These are phyloP conservation scores for Ciconia stormi DNA, from an alignment of 2,113 vertebrate species.

Conservation along the genomic window DNA sequence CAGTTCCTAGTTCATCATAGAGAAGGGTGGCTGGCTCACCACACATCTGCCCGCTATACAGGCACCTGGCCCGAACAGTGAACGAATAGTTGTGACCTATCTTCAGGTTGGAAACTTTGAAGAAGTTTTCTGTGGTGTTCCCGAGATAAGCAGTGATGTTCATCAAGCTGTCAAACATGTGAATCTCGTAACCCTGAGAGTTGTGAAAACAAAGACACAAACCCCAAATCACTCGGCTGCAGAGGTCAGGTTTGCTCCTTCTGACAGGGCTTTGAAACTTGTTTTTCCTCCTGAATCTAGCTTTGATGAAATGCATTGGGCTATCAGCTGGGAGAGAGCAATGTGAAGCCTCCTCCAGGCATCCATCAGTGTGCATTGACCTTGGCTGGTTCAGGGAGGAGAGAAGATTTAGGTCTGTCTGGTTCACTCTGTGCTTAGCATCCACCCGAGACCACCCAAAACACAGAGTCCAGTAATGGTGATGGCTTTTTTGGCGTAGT, in stretches of 20 bases:
- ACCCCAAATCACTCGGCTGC: background rate
- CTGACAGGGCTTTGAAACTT: background rate
- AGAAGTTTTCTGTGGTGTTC: conserved; percentile 93
- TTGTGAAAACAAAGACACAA: background rate
- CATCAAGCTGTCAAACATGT: conserved; percentile 85
- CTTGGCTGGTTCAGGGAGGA: background rate
- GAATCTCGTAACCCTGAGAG: conserved; percentile 91
- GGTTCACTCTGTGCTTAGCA: background rate
- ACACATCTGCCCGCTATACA: conserved; percentile 88
- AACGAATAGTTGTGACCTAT: conserved; percentile 93
- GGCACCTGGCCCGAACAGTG: conserved; percentile 88
- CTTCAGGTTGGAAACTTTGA: conserved; percentile 88
- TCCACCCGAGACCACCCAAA: background rate
- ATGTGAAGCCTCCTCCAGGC: background rate
- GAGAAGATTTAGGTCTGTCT: background rate
- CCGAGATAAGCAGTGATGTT: conserved; percentile 86
- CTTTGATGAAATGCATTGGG: background rate
- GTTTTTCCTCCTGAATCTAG: background rate
- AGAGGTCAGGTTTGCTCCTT: background rate
- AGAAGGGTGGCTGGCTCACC: conserved; percentile 88
- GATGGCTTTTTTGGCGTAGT: background rate
- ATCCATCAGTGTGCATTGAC: background rate
- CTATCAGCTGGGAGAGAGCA: background rate
- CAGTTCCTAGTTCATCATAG: conserved; percentile 81
- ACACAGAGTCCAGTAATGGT: background rate